Evolutionary conservation across 2,888 invertebrate species (phyloP).

Genomic region (Oligia fasciuncula): DNA sequence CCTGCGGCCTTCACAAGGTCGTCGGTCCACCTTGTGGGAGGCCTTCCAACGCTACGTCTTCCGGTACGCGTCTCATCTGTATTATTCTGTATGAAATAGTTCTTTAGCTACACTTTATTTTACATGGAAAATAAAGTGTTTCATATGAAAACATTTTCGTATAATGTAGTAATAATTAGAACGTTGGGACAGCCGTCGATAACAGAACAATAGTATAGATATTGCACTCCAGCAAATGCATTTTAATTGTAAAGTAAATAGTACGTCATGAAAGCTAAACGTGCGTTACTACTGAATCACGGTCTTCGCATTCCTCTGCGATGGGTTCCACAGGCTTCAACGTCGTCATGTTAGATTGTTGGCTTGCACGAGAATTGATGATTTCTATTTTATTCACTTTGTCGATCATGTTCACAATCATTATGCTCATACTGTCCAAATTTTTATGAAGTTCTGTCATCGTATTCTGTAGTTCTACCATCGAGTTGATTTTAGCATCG

Average conservation of each 20-base stretch:
- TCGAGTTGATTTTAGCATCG: slow-evolving; percentile 77
- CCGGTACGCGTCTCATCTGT: no score
- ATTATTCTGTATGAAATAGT: not conserved
- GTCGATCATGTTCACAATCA: slow-evolving; percentile 68
- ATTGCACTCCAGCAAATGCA: slow-evolving; percentile 43
- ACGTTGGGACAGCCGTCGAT: slow-evolving; percentile 10
- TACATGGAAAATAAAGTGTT: not conserved
- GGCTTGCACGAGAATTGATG: slow-evolving; percentile 32
- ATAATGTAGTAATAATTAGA: slow-evolving; percentile 21
- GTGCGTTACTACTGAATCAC: slow-evolving; percentile 55
- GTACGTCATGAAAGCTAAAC: slow-evolving; percentile 21
- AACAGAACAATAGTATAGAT: slow-evolving; percentile 40
- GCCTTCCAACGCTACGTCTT: no score
- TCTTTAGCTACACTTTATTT: not conserved
- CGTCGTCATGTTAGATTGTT: slow-evolving; percentile 68
- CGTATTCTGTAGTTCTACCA: slow-evolving; percentile 77
- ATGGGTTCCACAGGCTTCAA: slow-evolving; percentile 63
- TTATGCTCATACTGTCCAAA: slow-evolving; percentile 69
- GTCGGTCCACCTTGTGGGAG: no score
- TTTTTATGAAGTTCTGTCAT: slow-evolving; percentile 73
- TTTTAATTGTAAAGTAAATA: slow-evolving; percentile 23
- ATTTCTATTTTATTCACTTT: slow-evolving; percentile 76
- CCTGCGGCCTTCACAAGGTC: no score
- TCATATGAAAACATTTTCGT: slow-evolving; percentile 24
- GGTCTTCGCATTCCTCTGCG: slow-evolving; percentile 63